Evolutionary conservation across 1,140 invertebrate genomes (phyloP), one percentile per base, ranked within the genome.

Genomic region (Phocides pigmalion): DNA sequence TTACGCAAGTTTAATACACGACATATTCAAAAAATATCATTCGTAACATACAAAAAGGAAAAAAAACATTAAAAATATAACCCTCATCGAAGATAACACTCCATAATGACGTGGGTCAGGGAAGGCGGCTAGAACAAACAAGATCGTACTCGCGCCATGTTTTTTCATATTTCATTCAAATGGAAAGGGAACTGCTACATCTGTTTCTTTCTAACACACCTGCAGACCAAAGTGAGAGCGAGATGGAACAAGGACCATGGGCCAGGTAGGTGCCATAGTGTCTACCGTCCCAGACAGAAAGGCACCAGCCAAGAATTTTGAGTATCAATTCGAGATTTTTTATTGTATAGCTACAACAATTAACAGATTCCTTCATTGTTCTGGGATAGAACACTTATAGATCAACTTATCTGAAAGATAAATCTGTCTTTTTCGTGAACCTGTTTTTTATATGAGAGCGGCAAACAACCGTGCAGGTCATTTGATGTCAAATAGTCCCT

Each of bases 91-190:
- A 83, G 81, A 87, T 87, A 89, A 85, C 87, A 84, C 87, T 85
- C 63, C 73, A 87, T 90, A 89, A 87, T 87, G 86, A 90, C 82
- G 76, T 79, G 83, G 86, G 83, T 86, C 79, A 81, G 79, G 62
- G 76, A 79, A 73, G 81, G 84, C 87, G 87, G 87, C 75, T 87
- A 90, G 87, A 89, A 89, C 86, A 90, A 90, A 90, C 84, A 90
- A 72, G 74, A 79, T 82, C 56, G 76, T 81, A 81, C 77, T 75
- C 74, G 72, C 74, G 76, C 82, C 79, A 87, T 85, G 56, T 84
- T 87, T 87, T 87, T 90, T 85, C 72, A 80, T 64, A 65, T 82
- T 82, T 78, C 87, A 88, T 89, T 89, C 81, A 87, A 82, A 81
- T 74, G 66, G 64, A 69, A 72, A 77, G 75, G 77, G 77, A 79